Conservation (phyloP, 2,113 vertebrate genomes). For the Camelus dromedarius region DNA sequence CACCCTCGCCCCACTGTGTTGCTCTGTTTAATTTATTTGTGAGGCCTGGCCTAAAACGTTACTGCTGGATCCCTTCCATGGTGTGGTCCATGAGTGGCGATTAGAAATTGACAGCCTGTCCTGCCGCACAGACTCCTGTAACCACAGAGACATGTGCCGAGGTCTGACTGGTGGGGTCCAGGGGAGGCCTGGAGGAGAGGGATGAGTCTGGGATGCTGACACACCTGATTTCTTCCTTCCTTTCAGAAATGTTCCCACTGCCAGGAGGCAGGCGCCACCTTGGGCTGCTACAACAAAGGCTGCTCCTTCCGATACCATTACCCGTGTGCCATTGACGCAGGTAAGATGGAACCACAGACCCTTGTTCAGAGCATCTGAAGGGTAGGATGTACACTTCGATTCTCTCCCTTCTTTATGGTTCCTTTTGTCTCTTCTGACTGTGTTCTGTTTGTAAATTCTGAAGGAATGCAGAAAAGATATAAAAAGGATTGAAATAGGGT, state of each 20-base stretch:
- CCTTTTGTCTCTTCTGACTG: neutral
- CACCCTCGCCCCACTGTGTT: fast-evolving
- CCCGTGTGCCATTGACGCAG: slow-evolving; percentile 97
- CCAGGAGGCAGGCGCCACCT: slow-evolving; percentile 96
- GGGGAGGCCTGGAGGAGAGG: neutral
- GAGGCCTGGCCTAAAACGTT: neutral
- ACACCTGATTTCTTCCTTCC: slow-evolving; percentile 52
- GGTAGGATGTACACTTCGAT: fast-evolving
- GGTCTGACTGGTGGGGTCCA: neutral
- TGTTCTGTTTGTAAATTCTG: neutral
- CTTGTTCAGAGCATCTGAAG: neutral
- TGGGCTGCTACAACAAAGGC: slow-evolving; percentile 99
- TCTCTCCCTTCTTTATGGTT: neutral
- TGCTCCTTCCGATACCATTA: slow-evolving; percentile 98
- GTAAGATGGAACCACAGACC: slow-evolving; percentile 84
- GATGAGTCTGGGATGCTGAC: neutral
- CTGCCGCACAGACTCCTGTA: neutral
- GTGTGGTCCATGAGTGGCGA: neutral
- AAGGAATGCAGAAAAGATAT: neutral
- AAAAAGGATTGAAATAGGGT: neutral
- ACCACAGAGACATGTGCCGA: neutral
- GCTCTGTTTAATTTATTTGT: neutral
- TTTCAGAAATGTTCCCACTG: slow-evolving; percentile 97
- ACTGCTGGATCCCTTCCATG: neutral
- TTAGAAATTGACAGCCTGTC: neutral